These are phyloP conservation scores for Rhynchopsitta pachyrhyncha DNA, from an alignment of 2,113 vertebrate genomes.

Conservation along the genomic window DNA sequence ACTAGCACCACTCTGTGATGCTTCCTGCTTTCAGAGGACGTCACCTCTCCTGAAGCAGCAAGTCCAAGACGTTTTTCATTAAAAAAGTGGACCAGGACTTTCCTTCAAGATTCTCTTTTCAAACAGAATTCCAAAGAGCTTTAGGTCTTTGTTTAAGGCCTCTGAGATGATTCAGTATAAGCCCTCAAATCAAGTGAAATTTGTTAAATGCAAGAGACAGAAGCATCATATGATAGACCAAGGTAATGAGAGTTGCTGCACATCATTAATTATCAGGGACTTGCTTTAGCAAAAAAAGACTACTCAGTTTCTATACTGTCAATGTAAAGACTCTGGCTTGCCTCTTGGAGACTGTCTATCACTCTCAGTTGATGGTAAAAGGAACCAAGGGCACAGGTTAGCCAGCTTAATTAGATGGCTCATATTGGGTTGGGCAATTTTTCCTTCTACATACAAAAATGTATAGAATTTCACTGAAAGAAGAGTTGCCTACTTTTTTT, in stretches of 20 bases:
- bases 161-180: not conserved
- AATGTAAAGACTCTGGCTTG: not conserved
- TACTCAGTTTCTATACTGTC: not conserved
- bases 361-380: not conserved
- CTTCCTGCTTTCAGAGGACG: not conserved
- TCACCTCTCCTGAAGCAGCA: not conserved
- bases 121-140: not conserved
- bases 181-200: not conserved
- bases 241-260: not conserved
- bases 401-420: not conserved
- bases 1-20: not conserved
- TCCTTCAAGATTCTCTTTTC: not conserved
- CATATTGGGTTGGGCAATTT: not conserved
- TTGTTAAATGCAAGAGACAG: not conserved
- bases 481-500: not conserved
- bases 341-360: not conserved
- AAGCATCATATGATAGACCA: not conserved
- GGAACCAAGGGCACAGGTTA: not conserved
- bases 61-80: not conserved
- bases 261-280: not conserved
- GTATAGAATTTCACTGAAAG: not conserved
- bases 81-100: not conserved
- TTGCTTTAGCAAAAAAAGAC: not conserved
- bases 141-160: not conserved
- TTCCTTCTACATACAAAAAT: not conserved